Evolutionary conservation across 2,113 vertebrate genomes (phyloP).

Genomic region (Antechinus flavipes): DNA sequence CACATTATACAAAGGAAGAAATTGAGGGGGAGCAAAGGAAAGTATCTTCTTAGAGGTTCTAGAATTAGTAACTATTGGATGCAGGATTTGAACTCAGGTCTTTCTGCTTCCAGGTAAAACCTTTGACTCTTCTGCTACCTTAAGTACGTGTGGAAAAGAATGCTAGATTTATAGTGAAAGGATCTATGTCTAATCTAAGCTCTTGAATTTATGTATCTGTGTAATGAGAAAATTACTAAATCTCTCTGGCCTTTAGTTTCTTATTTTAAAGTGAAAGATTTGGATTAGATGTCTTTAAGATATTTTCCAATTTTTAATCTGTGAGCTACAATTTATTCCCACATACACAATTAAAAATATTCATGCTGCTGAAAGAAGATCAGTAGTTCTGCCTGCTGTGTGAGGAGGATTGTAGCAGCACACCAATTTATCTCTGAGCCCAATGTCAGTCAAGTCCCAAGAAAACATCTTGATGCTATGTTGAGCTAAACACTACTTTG

Average conservation of each 20-base stretch:
- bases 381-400: neutral
- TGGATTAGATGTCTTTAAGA: neutral
- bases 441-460: neutral
- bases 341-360: neutral
- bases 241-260: neutral
- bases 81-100: neutral
- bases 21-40: neutral
- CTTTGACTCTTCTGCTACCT: neutral
- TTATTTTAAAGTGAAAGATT: neutral
- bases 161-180: neutral
- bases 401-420: neutral
- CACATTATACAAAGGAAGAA: neutral
- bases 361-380: neutral
- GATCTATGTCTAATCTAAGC: neutral
- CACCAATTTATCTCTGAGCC: neutral
- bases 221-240: neutral
- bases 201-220: neutral
- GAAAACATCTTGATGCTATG: conserved; percentile 21
- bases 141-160: neutral
- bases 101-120: neutral
- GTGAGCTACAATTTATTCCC: neutral
- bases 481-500: conserved; percentile 8
- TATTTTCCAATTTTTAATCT: neutral
- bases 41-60: neutral
- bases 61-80: neutral